Evolutionary conservation across 2,797 vertebrate genomes (phyloP).

Genomic region (Fratercula arctica): DNA sequence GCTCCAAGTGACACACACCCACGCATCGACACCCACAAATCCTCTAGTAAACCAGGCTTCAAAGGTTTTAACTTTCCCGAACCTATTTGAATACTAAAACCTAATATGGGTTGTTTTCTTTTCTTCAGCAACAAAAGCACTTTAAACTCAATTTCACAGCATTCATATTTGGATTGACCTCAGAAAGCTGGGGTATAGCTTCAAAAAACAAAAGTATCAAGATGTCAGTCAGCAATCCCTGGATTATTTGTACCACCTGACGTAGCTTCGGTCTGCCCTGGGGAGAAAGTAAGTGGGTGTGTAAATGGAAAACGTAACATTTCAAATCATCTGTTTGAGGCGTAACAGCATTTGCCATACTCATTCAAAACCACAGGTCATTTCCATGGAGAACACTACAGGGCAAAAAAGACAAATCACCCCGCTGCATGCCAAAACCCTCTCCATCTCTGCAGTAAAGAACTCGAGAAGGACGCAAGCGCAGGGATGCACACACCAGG

Average conservation of each 20-base stretch:
- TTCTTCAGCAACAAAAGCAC: not conserved
- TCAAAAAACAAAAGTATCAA: not conserved
- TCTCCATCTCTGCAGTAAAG: not conserved
- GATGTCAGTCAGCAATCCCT: not conserved
- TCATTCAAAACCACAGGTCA: slow-evolving; percentile 5
- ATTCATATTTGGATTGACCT: not conserved
- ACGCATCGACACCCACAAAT: not conserved
- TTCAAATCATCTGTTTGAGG: slow-evolving; percentile 29
- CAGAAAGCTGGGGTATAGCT: not conserved
- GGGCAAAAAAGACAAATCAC: slow-evolving; percentile 21
- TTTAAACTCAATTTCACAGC: not conserved
- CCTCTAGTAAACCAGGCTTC: not conserved
- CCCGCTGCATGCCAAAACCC: not conserved
- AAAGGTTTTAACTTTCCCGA: not conserved
- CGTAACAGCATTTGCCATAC: not conserved
- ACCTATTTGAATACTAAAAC: not conserved
- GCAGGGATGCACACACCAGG: not conserved
- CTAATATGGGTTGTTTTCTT: not conserved
- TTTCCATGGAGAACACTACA: slow-evolving; percentile 5
- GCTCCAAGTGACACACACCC: not conserved
- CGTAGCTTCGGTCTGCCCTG: not conserved
- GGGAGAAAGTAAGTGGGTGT: not conserved
- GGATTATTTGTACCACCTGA: not conserved
- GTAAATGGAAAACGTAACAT: not conserved
- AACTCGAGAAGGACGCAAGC: not conserved